phyloP scores from a whole-genome alignment of 37 sponge, comb jelly and placozoan species.

The Lycopodina hypogea region DNA sequence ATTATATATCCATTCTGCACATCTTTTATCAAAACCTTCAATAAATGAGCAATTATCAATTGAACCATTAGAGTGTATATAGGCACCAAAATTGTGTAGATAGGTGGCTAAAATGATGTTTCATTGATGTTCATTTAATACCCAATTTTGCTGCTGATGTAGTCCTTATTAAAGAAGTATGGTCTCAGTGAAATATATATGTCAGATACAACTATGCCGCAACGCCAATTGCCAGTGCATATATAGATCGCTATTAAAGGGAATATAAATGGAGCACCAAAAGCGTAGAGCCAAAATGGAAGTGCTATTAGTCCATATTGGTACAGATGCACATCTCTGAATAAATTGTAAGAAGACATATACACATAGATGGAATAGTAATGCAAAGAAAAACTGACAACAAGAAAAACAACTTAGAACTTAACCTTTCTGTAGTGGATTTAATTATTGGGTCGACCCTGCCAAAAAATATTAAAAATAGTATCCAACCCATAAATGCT shows the following conservation, averaged over 20 bases:
- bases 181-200: not conserved
- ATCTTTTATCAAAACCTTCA: too few relatives aligned
- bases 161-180: too few relatives aligned
- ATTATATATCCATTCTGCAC: too few relatives aligned
- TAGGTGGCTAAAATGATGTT: too few relatives aligned
- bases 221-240: not conserved
- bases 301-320: not conserved
- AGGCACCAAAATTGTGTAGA: too few relatives aligned
- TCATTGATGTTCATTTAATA: too few relatives aligned
- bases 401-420: not conserved
- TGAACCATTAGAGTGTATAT: too few relatives aligned
- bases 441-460: conserved; percentile 5
- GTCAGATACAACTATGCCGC: not conserved
- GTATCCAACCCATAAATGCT: conserved; percentile 2
- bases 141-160: too few relatives aligned
- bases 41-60: too few relatives aligned
- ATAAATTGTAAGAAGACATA: not conserved
- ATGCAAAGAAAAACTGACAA: not conserved
- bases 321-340: not conserved
- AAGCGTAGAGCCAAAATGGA: not conserved
- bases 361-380: not conserved
- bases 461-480: conserved; percentile 5
- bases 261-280: not conserved
- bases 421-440: not conserved
- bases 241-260: not conserved